Percentiles rank a stretch among this genome's conserved stretches.
Conservation (phyloP, 2,113 vertebrate genomes). For the Rhipidura dahli region DNA sequence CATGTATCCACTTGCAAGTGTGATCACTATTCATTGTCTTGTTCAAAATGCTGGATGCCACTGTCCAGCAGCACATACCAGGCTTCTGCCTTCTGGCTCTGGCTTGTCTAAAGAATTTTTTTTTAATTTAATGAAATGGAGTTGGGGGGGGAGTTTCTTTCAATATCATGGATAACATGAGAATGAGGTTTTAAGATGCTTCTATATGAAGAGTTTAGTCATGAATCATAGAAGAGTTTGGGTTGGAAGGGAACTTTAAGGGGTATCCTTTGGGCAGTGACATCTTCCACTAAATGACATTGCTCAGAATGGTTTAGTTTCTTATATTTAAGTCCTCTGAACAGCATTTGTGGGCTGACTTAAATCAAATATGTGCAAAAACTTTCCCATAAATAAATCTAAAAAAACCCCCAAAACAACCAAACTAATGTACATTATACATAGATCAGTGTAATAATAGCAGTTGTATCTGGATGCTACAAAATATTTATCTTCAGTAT, state of each 20-base stretch:
- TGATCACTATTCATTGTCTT: not conserved
- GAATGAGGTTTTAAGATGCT: not conserved
- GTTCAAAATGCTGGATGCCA: not conserved
- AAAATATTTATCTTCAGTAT: not conserved
- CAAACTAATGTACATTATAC: not conserved
- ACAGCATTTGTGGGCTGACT: not conserved
- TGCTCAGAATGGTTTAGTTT: not conserved
- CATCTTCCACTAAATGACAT: not conserved
- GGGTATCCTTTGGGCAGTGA: not conserved
- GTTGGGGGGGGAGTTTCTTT: not conserved
- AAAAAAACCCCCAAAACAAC: not conserved
- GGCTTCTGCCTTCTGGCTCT: not conserved
- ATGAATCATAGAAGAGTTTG: not conserved
- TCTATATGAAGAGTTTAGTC: not conserved
- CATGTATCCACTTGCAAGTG: not conserved
- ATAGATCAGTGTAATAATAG: not conserved
- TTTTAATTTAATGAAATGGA: not conserved
- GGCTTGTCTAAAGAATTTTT: not conserved
- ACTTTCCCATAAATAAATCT: not conserved
- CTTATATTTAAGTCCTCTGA: not conserved
- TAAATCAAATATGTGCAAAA: not conserved
- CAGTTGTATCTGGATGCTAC: not conserved
- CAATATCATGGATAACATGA: not conserved
- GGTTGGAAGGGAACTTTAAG: not conserved
- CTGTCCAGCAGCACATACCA: not conserved